Evolutionary conservation across 2,888 invertebrate genomes (phyloP).

Genomic region (Rhimphoctona megacephalus): DNA sequence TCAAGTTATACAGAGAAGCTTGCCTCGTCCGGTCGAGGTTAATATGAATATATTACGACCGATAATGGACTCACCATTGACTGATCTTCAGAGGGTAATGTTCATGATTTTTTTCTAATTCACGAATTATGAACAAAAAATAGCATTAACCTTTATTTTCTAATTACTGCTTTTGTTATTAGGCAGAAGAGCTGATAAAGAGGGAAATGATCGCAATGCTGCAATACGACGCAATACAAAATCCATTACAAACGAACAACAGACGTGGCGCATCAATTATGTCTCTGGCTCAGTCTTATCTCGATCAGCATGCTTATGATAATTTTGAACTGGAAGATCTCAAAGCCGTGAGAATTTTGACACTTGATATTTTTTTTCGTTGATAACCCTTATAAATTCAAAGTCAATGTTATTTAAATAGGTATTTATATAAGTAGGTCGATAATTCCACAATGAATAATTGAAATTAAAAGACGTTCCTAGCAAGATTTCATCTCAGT

Average conservation of each 20-base stretch:
- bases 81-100: constrained; percentile 91
- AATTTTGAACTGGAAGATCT: constrained; percentile 90
- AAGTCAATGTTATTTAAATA: not conserved
- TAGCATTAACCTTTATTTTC: not conserved
- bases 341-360: constrained; percentile 82
- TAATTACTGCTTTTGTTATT: constrained; percentile 32
- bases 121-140: not conserved
- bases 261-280: constrained; percentile 86
- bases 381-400: not conserved
- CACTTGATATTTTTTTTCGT: constrained; percentile 10
- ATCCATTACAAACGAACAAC: constrained; percentile 88
- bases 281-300: constrained; percentile 91
- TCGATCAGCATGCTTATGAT: constrained; percentile 95
- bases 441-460: no score
- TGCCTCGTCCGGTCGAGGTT: constrained; percentile 92
- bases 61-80: constrained; percentile 90
- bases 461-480: not conserved
- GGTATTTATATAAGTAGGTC: no score
- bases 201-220: constrained; percentile 98
- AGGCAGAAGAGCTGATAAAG: constrained; percentile 98
- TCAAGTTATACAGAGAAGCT: constrained; percentile 93
- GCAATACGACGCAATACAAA: constrained; percentile 94
- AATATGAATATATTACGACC: constrained; percentile 93
- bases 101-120: not conserved
- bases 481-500: not conserved